These are phyloP conservation scores for Porites divaricata DNA, from an alignment of 92 coral and sea anemone species.

Conservation along the genomic window DNA sequence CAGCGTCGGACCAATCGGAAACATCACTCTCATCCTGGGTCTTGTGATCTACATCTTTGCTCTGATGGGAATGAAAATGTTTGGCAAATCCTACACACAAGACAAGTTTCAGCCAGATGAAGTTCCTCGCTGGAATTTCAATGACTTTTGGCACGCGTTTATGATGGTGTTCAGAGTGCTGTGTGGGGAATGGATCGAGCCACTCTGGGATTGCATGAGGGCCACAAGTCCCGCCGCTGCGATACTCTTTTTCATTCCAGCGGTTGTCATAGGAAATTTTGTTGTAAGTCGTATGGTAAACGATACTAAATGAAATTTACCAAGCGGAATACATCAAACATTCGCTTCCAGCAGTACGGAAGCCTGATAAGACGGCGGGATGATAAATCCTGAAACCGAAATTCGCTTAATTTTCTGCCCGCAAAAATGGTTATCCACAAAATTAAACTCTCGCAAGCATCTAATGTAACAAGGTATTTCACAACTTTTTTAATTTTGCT, in stretches of 20 bases:
- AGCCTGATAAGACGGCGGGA: too few species aligned
- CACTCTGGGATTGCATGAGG: slow-evolving; percentile 98
- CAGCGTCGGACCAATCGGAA: slow-evolving; percentile 92
- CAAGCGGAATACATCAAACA: too few species aligned
- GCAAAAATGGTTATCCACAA: too few species aligned
- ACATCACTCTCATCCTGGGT: slow-evolving; percentile 88
- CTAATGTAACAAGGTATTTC: too few species aligned
- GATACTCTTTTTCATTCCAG: slow-evolving; percentile 90
- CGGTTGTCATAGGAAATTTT: slow-evolving; percentile 94
- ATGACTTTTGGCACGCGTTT: slow-evolving; percentile 94
- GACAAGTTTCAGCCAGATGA: slow-evolving; percentile 78
- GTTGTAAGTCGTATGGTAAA: slow-evolving; percentile 70
- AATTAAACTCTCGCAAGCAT: too few species aligned
- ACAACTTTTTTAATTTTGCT: too few species aligned
- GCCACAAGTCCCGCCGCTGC: slow-evolving; percentile 89
- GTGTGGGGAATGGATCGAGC: slow-evolving; percentile 99
- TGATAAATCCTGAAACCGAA: too few species aligned
- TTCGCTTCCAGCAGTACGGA: too few species aligned
- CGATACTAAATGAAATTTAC: too few species aligned
- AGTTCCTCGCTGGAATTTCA: slow-evolving; percentile 97
- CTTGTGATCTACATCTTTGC: slow-evolving; percentile 95
- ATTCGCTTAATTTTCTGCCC: too few species aligned
- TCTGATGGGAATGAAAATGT: slow-evolving; percentile 88
- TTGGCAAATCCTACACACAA: slow-evolving; percentile 77
- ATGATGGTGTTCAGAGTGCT: slow-evolving; percentile 96